Evolutionary conservation across 2,113 vertebrate species (phyloP), one percentile per base, ranked within the genome.

Genomic region (Otis tarda): DNA sequence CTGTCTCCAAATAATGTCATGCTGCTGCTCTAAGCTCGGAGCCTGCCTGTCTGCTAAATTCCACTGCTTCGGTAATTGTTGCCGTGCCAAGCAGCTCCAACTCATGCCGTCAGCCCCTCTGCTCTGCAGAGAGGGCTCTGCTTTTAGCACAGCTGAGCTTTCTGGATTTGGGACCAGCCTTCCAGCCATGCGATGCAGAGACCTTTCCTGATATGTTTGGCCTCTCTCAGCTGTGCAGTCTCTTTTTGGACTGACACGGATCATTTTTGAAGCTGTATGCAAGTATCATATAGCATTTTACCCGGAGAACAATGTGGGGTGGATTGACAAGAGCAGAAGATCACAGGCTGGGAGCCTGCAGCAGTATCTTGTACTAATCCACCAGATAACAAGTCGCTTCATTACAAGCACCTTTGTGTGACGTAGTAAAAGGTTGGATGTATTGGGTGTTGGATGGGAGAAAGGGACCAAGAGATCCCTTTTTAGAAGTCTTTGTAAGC

Each of bases 181-280:
- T 68, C 85, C 86, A 87, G 17, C 67, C 75, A 12, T 1, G 19
- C 37, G 1, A 20, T 90, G 61, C 68, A 71, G 64, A 81, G 61
- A 63, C 43, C 37, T 35, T 45, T 82, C 85, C 69, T 45, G 33
- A 71, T 73, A 77, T 57, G 37, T 41, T 52, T 57, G 75, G 85
- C 69, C 65, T 65, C 75, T 79, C 41, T 87, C 93, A 97, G 92
- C 96, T 95, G 82, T 95, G 92, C 87, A 28, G 37, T 82, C 93
- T 87, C 87, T 60, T 91, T 95, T 87, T 59, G 89, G 87, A 87
- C 57, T 1, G 0, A n/a, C 52, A 47, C 1, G 2, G 57, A 49
- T 89, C 1, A 79, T 86, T 95, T 96, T 65, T 95, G 84, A 89
- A 91, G 77, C 75, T 60, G 8, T 41, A 6, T 68, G 79, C 68